These are phyloP conservation scores for Eilema sororculum DNA, from an alignment of 2,888 invertebrate species.

Conservation along the genomic window DNA sequence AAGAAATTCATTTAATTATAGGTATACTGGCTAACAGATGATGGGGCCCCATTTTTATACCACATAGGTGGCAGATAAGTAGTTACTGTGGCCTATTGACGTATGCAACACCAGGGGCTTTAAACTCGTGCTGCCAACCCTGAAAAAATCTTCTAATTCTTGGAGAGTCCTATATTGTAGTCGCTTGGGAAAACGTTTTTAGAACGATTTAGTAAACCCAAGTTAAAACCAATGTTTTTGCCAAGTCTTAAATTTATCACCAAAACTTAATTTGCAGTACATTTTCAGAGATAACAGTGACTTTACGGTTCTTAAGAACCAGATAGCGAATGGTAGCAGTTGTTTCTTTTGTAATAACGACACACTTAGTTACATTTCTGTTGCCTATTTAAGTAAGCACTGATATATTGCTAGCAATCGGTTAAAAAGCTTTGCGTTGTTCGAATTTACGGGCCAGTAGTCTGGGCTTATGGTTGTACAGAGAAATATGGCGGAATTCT, in stretches of 20 bases:
- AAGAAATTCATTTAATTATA: no score
- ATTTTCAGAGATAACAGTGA: neutral
- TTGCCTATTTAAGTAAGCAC: conserved; percentile 7
- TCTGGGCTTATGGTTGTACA: neutral
- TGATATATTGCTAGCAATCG: conserved; percentile 3
- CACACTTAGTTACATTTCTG: conserved; percentile 5
- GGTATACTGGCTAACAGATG: no score
- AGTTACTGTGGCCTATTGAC: no score
- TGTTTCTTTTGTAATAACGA: neutral
- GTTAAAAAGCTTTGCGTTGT: conserved; percentile 7
- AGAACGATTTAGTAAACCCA: neutral
- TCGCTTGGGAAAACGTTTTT: no score
- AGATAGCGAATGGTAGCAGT: neutral
- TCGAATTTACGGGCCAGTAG: neutral
- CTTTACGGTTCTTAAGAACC: neutral
- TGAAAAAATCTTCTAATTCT: no score
- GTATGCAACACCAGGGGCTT: no score
- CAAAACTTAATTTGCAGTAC: neutral
- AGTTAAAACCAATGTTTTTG: neutral
- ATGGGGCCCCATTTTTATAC: no score
- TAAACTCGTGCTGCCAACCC: no score
- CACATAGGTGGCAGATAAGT: no score
- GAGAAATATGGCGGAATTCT: conserved; percentile 6
- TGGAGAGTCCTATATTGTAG: neutral
- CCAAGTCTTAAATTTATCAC: neutral